Conservation (phyloP, 2,888 invertebrate species). For the Ligdia adustata region DNA sequence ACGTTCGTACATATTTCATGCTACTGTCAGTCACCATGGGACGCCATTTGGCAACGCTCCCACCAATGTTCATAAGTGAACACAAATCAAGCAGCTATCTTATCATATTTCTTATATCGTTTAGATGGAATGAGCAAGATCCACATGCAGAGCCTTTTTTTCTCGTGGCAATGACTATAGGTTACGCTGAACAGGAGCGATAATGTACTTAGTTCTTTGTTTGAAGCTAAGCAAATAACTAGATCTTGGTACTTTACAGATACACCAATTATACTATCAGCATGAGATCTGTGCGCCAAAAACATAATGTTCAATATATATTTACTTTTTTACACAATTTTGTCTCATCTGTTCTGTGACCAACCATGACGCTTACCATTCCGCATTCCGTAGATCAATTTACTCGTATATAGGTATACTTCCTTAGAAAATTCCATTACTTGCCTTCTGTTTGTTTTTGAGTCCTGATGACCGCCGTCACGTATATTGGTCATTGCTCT, state of each 20-base stretch:
- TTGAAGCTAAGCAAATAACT: not conserved
- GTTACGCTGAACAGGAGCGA: conserved; percentile 3
- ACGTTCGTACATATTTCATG: conserved; percentile 35
- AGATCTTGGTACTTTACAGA: too few species aligned
- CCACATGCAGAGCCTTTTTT: conserved; percentile 8
- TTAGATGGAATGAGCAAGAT: conserved; percentile 22
- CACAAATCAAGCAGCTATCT: conserved; percentile 22
- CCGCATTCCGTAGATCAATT: conserved; percentile 17
- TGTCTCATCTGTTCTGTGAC: conserved; percentile 7
- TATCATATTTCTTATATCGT: conserved; percentile 14
- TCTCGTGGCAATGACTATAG: conserved; percentile 12
- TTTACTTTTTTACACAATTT: too few species aligned
- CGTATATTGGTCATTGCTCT: conserved; percentile 19
- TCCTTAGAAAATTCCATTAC: conserved; percentile 24
- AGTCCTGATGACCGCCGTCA: conserved; percentile 19
- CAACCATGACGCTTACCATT: conserved; percentile 11
- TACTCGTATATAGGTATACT: too few species aligned
- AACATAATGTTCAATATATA: too few species aligned
- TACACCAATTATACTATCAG: too few species aligned
- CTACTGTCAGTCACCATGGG: conserved; percentile 24
- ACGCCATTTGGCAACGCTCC: conserved; percentile 34
- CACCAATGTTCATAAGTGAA: conserved; percentile 20
- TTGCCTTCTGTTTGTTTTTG: conserved; percentile 25
- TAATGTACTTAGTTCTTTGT: conserved; percentile 2
- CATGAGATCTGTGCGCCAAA: too few species aligned